Evolutionary conservation across 2,888 invertebrate genomes (phyloP), one percentile per base, ranked within the genome.

Genomic region (Eupithecia subfuscata): DNA sequence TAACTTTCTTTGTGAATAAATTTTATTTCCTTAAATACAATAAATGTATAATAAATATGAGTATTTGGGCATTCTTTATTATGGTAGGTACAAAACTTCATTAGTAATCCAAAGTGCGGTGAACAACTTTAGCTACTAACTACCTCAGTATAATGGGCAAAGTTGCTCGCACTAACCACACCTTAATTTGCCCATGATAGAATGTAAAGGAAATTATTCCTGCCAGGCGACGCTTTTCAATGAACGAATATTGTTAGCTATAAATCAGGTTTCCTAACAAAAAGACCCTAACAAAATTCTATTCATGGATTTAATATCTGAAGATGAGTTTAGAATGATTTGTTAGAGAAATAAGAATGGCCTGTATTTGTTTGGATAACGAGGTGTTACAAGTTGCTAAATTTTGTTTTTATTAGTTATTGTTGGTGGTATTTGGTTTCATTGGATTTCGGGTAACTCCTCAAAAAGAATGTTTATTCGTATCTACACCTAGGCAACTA

Each of bases 211-310:
- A 82, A 83, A 81, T 82, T 82, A 81, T 76, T 79, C 68, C 72
- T 43, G 74, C 74, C 76, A 82, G 68, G 43, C 77, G 76, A 80
- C 81, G 78, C 84, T 84, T 86, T 86, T 86, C 84, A 83, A 85
- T 80, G 80, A 77, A 78, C 72, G 80, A 83, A 84, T 83, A 84
- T 82, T 83, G 82, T 69, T 74, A 79, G 80, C 80, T 81, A 85
- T 86, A 85, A 85, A 86, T 86, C 85, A 83, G 78, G 76, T 75
- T 78, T 80, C 73, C 25, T 75, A 75, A 76, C 76, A 78, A 79
- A 80, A 78, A 82, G 76, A 40, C 71, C 56, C 67, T 69, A 37
- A 70, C 64, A 79, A 73, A 75, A 77, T 79, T 78, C 77, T 78
- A 73, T 80, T 79, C 78, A 80, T 75, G 69, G 69, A 75, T 80